Evolutionary conservation across 2,797 vertebrate genomes (phyloP).

Genomic region (Odontamblyopus rebecca): DNA sequence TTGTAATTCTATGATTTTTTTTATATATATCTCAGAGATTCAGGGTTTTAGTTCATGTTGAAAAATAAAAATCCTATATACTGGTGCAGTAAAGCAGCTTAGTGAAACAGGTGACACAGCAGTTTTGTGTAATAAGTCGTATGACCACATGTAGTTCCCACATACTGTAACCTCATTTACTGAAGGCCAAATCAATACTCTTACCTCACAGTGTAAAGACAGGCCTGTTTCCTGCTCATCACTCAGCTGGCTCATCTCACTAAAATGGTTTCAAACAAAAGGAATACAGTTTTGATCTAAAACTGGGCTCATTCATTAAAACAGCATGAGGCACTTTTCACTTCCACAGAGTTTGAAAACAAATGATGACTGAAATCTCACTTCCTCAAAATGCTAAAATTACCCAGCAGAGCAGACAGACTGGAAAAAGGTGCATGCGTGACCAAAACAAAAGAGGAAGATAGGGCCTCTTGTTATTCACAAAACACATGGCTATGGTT

Average conservation of each 20-base stretch:
- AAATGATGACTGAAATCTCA: conserved; percentile 33
- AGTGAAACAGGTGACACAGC: not conserved
- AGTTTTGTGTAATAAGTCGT: not conserved
- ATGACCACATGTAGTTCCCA: conserved; percentile 30
- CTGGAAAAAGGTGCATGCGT: conserved; percentile 7
- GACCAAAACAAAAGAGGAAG: conserved; percentile 19
- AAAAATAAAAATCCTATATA: not conserved
- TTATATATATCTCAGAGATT: not conserved
- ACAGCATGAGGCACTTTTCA: conserved; percentile 20
- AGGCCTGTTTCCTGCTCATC: conserved; percentile 13
- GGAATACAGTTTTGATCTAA: not conserved
- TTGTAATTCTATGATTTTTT: not conserved
- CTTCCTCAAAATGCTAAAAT: conserved; percentile 65
- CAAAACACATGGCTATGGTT: conserved; percentile 19
- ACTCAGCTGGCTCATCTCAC: not conserved
- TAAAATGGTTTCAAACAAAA: conserved; percentile 13
- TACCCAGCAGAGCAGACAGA: conserved; percentile 34
- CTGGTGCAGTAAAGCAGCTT: not conserved
- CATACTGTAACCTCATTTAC: conserved; percentile 39
- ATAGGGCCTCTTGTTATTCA: conserved; percentile 41
- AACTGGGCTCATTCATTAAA: conserved; percentile 15
- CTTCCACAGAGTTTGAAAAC: conserved; percentile 10
- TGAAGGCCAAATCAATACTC: conserved; percentile 56
- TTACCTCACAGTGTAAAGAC: conserved; percentile 2
- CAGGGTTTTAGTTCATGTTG: not conserved